Percentiles rank a stretch among this genome's conserved stretches.
phyloP scores from a whole-genome alignment of 2,113 vertebrate genomes.

The Sylvietta virens region DNA sequence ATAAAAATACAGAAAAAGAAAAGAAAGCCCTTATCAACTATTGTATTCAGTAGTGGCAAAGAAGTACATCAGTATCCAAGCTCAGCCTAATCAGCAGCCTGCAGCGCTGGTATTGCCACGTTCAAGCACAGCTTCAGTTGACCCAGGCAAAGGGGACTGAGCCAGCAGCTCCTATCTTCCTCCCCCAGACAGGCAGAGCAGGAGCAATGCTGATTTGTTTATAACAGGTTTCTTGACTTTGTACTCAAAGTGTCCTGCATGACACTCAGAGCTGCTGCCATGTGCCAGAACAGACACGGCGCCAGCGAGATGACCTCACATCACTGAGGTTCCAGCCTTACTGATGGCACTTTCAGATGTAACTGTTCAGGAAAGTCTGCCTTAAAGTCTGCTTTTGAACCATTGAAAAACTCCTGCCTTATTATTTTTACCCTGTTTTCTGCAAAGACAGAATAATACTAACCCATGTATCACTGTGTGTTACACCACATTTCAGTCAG shows the following conservation, averaged over 20 bases:
- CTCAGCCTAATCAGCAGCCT: not conserved
- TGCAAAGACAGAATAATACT: not conserved
- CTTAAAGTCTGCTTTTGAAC: not conserved
- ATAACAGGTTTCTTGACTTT: not conserved
- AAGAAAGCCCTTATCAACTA: not conserved
- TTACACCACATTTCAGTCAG: too few species aligned
- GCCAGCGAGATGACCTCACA: fast-evolving
- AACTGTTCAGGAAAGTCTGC: not conserved
- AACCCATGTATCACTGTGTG: fast-evolving
- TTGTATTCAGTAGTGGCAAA: not conserved
- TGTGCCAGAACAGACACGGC: fast-evolving
- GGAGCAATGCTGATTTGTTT: not conserved
- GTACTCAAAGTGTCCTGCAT: not conserved
- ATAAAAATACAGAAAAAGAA: not conserved
- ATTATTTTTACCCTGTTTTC: not conserved
- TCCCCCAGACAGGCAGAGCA: not conserved
- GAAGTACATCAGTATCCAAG: not conserved
- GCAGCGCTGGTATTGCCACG: not conserved
- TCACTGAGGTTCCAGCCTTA: not conserved
- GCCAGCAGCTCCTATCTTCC: not conserved
- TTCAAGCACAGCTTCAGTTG: not conserved
- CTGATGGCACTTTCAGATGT: not conserved
- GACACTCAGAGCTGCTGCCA: fast-evolving
- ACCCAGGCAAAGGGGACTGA: not conserved
- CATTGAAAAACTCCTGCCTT: not conserved